Evolutionary conservation across 2,113 vertebrate species (phyloP).

Genomic region (Elephantulus edwardii): DNA sequence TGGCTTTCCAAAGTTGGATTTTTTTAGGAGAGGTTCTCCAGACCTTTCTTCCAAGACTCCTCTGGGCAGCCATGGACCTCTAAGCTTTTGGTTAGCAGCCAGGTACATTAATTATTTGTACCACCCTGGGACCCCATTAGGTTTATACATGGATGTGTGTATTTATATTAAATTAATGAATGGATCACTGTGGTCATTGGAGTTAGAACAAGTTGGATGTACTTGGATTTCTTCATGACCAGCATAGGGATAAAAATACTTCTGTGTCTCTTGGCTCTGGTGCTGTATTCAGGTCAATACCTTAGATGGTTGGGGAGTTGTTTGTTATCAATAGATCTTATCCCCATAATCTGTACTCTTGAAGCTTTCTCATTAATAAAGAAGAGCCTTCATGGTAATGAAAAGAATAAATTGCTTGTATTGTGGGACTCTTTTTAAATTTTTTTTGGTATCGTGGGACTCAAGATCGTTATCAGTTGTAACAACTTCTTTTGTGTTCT

Average conservation of each 20-base stretch:
- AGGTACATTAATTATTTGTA: not conserved
- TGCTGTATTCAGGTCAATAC: not conserved
- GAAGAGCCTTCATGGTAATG: not conserved
- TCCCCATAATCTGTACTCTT: not conserved
- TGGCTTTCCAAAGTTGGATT: not conserved
- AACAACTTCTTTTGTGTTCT: not conserved
- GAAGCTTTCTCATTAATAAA: slow-evolving; percentile 9
- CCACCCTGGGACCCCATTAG: not conserved
- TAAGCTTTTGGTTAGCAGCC: not conserved
- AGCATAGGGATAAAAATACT: not conserved
- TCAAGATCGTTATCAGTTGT: not conserved
- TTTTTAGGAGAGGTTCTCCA: not conserved
- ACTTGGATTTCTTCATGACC: not conserved
- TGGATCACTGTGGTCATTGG: not conserved
- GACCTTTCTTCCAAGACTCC: not conserved
- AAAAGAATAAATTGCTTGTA: not conserved
- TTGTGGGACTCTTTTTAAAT: not conserved
- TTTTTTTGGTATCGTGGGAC: not conserved
- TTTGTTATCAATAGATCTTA: not conserved
- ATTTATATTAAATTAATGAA: not conserved
- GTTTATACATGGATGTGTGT: not conserved
- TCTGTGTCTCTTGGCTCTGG: not conserved
- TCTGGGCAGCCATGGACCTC: not conserved
- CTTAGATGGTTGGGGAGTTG: not conserved
- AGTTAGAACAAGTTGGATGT: not conserved